Base-by-base conservation (phyloP, 1,140 invertebrate genomes). In the Palaemon carinicauda region DNA sequence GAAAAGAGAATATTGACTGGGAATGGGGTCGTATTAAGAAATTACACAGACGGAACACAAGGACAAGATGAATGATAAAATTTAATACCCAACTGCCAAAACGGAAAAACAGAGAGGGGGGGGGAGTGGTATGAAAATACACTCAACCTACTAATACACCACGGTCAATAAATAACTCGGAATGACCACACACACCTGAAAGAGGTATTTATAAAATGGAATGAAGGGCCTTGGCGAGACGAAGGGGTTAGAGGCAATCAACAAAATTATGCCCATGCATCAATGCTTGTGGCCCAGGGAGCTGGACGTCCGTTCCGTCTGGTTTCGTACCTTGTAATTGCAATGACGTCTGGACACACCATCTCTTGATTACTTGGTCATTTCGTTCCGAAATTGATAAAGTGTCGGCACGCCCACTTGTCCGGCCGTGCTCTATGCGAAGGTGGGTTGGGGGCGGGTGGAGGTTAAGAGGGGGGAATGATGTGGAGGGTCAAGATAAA, bases 331-430 rank as follows among this genome's bases (percentile, higher is more conserved):
- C 33, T 31, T 82, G 53, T 82, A 74, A 82, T 82, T 82, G 80
- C 27, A 53, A 24, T 31, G 80, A 82, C 69, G 71, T 82, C 50
- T 27, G 69, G 80, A 82, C 73, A 82, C 80, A 82, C 80, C 74
- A 82, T 82, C 81, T 56, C 71, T 56, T 74, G 81, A 77, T 75
- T 54, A 75, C 81, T 75, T 56, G 33, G 71, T 74, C 80, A 69
- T 81, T 71, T 81, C 51, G n/a, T 24, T 19, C 52, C 17, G 80
- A 74, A 54, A 41, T 82, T 82, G 80, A 82, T 82, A 50, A 54
- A 82, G 71, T 15, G 50, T 19, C n/a, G n/a, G 12, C 73, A 56
- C 73, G 81, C 52, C 69, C 53, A 33, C 60, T 71, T 31, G 54
- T 24, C 73, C n/a, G 41, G 27, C 17, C 75, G 51, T 54, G 21